Conservation (phyloP, 2,888 invertebrate genomes). For the Cephonodes hylas region DNA sequence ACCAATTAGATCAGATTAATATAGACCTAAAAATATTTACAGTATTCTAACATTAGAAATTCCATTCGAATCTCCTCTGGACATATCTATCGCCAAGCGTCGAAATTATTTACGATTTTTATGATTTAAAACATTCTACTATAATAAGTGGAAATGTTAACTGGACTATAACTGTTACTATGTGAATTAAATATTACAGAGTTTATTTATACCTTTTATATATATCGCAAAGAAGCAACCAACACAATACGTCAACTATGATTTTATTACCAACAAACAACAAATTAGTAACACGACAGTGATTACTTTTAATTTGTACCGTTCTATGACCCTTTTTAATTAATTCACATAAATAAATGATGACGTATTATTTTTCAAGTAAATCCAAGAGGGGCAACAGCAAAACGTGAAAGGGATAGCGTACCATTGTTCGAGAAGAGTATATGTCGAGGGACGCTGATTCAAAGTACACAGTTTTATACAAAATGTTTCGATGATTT, state of each 20-base stretch:
- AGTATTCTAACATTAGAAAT: neutral
- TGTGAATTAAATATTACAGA: neutral
- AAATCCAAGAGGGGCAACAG: constrained; percentile 68
- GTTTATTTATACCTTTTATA: neutral
- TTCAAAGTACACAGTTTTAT: constrained; percentile 54
- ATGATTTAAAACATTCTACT: neutral
- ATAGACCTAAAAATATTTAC: neutral
- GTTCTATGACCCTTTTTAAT: neutral
- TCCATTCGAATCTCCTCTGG: constrained; percentile 1
- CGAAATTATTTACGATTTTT: neutral
- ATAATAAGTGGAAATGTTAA: neutral
- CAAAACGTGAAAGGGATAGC: constrained; percentile 64
- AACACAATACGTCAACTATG: neutral
- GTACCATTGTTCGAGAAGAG: constrained; percentile 49
- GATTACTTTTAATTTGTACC: neutral
- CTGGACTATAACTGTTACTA: neutral
- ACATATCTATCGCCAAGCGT: constrained; percentile 1
- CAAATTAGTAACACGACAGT: constrained; percentile 1
- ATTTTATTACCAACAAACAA: neutral
- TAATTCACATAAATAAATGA: constrained; percentile 27
- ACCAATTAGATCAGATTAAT: neutral
- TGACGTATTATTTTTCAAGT: constrained; percentile 72
- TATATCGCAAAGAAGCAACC: neutral
- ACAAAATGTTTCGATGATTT: constrained; percentile 52
- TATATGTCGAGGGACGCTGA: constrained; percentile 52